Conservation (phyloP, 2,888 invertebrate genomes). For the Pristionchus arcanus region DNA sequence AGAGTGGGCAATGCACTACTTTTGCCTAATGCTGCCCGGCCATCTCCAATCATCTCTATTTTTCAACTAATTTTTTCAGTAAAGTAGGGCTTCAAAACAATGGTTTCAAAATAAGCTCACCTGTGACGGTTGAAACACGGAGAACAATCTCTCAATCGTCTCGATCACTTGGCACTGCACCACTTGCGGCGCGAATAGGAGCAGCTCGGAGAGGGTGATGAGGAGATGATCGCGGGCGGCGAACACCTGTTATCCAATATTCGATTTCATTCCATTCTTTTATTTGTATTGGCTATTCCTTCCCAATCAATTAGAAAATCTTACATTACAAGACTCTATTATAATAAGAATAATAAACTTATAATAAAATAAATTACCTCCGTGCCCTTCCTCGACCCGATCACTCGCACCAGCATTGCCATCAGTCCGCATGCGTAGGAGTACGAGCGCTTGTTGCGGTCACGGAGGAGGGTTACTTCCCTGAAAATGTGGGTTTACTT, state of each 20-base stretch:
- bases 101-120: not conserved
- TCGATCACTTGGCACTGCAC: conserved; percentile 76
- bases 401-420: conserved; percentile 73
- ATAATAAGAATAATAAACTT: too few species aligned
- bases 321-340: too few species aligned
- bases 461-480: conserved; percentile 73
- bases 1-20: not conserved
- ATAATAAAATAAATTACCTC: too few species aligned
- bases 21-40: too few species aligned
- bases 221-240: conserved; percentile 64
- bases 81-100: too few species aligned
- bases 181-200: conserved; percentile 75
- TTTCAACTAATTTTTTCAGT: not conserved
- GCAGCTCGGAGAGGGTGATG: conserved; percentile 73
- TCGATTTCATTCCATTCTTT: too few species aligned
- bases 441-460: conserved; percentile 75
- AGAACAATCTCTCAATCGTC: conserved; percentile 72
- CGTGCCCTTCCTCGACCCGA: conserved; percentile 82
- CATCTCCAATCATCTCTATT: not conserved
- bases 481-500: too few species aligned
- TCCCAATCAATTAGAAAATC: too few species aligned
- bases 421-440: conserved; percentile 78
- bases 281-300: too few species aligned
- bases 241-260: too few species aligned
- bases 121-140: conserved; percentile 69